These are phyloP conservation scores for Craterocephalus amniculus DNA, from an alignment of 2,797 vertebrate species.

Conservation along the genomic window DNA sequence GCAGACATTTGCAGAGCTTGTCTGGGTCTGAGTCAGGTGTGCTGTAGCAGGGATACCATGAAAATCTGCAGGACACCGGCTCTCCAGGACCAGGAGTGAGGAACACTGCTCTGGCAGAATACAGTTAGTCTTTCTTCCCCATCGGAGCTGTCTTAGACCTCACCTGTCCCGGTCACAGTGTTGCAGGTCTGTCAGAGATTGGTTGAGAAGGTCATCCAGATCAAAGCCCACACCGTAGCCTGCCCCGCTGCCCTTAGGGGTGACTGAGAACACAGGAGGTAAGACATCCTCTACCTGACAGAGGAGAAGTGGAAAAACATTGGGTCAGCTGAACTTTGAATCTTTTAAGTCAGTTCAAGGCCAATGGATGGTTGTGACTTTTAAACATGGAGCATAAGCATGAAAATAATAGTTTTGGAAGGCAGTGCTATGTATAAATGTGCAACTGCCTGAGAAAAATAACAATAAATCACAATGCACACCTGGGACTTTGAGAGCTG, in stretches of 20 bases:
- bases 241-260: constrained; percentile 95
- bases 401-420: constrained; percentile 6
- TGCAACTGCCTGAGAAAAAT: neutral
- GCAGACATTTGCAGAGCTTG: no score
- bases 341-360: constrained; percentile 17
- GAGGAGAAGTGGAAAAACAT: constrained; percentile 18
- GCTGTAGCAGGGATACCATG: no score
- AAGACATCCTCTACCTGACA: constrained; percentile 92
- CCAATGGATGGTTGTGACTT: constrained; percentile 21
- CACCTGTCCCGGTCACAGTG: constrained; percentile 90
- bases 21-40: no score
- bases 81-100: no score
- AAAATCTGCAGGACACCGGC: no score
- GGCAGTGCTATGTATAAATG: neutral
- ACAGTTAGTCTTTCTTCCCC: neutral
- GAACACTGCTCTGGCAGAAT: neutral
- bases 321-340: constrained; percentile 26
- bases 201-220: constrained; percentile 93
- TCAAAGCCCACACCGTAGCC: constrained; percentile 96
- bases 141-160: constrained; percentile 10
- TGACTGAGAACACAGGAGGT: constrained; percentile 92
- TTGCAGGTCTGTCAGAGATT: constrained; percentile 90
- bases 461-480: constrained; percentile 19
- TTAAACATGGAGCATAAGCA: constrained; percentile 17
- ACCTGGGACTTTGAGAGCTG: constrained; percentile 97